A percentile compares a stretch with the other conserved stretches of the same genome.
Evolutionary conservation across 2,113 vertebrate genomes (phyloP).

Genomic region (Cyprinus carpio): DNA sequence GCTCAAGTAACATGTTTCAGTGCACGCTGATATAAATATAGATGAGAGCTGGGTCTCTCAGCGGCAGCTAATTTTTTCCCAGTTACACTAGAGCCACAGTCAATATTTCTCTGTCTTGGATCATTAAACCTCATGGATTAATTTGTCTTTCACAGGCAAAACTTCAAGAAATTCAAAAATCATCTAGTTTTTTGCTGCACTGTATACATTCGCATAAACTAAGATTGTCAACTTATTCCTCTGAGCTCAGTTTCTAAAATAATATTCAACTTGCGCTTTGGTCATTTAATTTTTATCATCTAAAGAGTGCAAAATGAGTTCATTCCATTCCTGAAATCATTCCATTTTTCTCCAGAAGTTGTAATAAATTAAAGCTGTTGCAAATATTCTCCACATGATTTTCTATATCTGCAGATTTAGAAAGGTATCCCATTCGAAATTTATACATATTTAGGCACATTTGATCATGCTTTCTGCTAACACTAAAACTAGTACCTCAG

Average conservation of each 20-base stretch:
- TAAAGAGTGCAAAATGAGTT: not conserved
- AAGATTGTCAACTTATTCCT: not conserved
- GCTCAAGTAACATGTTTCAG: not conserved
- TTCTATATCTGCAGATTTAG: not conserved
- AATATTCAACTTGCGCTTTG: not conserved
- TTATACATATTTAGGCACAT: not conserved
- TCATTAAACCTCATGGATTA: conserved; percentile 8
- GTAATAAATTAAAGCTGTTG: not conserved
- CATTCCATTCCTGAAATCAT: not conserved
- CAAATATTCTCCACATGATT: not conserved
- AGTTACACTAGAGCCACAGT: not conserved
- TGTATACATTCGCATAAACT: not conserved
- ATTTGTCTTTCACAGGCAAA: not conserved
- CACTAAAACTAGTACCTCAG: not conserved
- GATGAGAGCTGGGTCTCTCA: not conserved
- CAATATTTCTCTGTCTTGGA: conserved; percentile 3
- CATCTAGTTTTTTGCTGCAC: not conserved
- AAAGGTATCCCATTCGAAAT: not conserved
- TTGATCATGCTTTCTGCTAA: not conserved
- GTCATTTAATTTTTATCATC: not conserved
- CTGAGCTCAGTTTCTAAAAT: not conserved
- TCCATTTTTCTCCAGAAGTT: not conserved
- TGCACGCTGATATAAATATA: conserved; percentile 3
- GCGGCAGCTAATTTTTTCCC: not conserved
- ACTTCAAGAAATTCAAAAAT: not conserved